Evolutionary conservation across 2,888 invertebrate species (phyloP), one percentile per base, ranked within the genome.

Genomic region (Acanthosepion esculentum): DNA sequence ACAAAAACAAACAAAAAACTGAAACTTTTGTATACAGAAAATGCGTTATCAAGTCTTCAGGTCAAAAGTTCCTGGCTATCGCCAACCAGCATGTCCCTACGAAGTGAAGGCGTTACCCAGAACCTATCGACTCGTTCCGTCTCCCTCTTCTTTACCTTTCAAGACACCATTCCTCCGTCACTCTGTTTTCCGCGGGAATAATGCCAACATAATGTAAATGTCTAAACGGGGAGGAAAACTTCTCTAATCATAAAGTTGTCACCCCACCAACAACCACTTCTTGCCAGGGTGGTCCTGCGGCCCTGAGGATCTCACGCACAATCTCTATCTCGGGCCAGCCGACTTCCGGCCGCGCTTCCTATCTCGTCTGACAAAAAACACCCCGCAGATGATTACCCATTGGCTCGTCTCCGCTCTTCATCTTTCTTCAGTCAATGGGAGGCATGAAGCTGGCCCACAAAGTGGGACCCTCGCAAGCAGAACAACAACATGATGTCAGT

Each of bases 281-380:
- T 33, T n/a, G 33, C 78, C n/a, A 78, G 78, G 78, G 78, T 78
- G 78, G 78, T 78, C 78, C 78, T 78, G 78, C 78, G 33, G 78
- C 33, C 78, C 78, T n/a, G n/a, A 15, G n/a, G n/a, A 78, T 78
- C 78, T 78, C 78, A 78, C 78, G 78, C 18, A 78, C n/a, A 33
- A 33, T 33, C 78, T 18, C 78, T 78, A 78, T 78, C 78, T 78
- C 78, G n/a, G 78, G n/a, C 78, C 78, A 78, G n/a, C 78, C 78
- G n/a, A 78, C 78, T 78, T 78, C 78, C 78, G 78, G 78, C n/a
- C 23, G 78, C n/a, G 78, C 15, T 78, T 78, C n/a, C 78, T 78
- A 78, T 78, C 78, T 78, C 78, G 78, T 78, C 78, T n/a, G 78
- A 78, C 78, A 78, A n/a, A 78, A 78, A 78, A 78, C 78, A 78